A percentile compares a stretch with the other conserved stretches of the same genome.
Evolutionary conservation across 2,797 vertebrate species (phyloP).

Genomic region (Echiichthys vipera): DNA sequence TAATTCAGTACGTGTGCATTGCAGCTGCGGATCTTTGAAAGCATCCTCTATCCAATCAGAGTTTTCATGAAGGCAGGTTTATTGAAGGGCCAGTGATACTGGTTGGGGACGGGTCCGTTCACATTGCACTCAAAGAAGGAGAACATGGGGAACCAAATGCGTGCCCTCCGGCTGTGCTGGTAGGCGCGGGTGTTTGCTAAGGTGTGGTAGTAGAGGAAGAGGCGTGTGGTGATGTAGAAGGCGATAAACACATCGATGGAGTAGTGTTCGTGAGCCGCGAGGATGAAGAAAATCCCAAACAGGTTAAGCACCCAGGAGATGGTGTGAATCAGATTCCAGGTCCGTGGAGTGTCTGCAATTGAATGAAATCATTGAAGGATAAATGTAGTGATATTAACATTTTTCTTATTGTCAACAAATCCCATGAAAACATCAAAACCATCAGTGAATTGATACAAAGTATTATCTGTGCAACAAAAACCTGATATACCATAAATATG

Average conservation of each 20-base stretch:
- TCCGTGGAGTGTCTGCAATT: constrained; percentile 92
- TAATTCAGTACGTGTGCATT: constrained; percentile 2
- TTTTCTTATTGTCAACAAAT: not conserved
- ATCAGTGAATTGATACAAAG: not conserved
- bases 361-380: not conserved
- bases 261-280: constrained; percentile 98
- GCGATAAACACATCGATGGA: constrained; percentile 98
- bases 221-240: constrained; percentile 98
- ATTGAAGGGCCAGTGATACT: constrained; percentile 96
- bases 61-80: constrained; percentile 91
- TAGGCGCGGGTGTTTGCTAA: constrained; percentile 95
- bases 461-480: not conserved
- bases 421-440: not conserved
- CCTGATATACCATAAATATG: not conserved
- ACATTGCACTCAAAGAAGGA: constrained; percentile 99
- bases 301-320: constrained; percentile 98
- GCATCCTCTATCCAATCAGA: constrained; percentile 86
- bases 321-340: constrained; percentile 97
- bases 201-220: constrained; percentile 98
- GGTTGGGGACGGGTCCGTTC: constrained; percentile 95
- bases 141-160: constrained; percentile 99
- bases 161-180: constrained; percentile 93
- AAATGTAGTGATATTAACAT: not conserved
- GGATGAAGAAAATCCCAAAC: constrained; percentile 98
- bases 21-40: constrained; percentile 1